phyloP scores from a whole-genome alignment of 2,113 vertebrate genomes.

The Myotis davidii region DNA sequence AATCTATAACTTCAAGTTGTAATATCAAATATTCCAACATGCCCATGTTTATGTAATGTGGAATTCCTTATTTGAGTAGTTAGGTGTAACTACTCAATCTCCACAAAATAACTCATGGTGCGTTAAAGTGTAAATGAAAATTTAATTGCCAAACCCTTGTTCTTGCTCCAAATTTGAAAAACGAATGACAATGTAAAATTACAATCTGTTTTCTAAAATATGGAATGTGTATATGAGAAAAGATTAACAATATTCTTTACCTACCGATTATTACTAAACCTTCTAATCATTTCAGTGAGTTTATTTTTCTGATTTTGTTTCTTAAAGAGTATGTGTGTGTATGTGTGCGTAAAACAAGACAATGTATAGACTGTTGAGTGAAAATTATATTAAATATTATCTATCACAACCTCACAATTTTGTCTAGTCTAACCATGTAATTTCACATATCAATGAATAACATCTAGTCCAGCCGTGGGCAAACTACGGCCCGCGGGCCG shows the following conservation, averaged over 20 bases:
- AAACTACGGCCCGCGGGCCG: no score
- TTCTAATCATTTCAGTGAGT: not conserved
- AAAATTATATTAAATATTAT: slow-evolving; percentile 15
- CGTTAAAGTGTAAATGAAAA: not conserved
- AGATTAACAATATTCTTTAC: not conserved
- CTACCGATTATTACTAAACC: not conserved
- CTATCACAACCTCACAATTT: not conserved
- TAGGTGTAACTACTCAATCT: not conserved
- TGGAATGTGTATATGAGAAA: not conserved
- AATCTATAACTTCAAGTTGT: not conserved
- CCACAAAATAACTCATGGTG: not conserved
- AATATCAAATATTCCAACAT: not conserved
- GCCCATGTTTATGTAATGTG: not conserved
- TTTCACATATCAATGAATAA: not conserved
- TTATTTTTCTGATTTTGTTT: not conserved
- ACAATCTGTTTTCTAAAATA: not conserved
- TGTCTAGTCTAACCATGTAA: not conserved
- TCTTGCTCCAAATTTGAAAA: not conserved
- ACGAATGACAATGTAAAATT: not conserved
- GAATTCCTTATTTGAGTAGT: not conserved
- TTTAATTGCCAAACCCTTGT: not conserved
- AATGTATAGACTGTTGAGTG: not conserved
- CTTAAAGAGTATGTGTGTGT: not conserved
- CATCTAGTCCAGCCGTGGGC: not conserved
- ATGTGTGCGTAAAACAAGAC: not conserved